Percentiles rank a stretch among this genome's conserved stretches.
phyloP scores from a whole-genome alignment of 2,797 vertebrate genomes.

The Notolabrus celidotus region DNA sequence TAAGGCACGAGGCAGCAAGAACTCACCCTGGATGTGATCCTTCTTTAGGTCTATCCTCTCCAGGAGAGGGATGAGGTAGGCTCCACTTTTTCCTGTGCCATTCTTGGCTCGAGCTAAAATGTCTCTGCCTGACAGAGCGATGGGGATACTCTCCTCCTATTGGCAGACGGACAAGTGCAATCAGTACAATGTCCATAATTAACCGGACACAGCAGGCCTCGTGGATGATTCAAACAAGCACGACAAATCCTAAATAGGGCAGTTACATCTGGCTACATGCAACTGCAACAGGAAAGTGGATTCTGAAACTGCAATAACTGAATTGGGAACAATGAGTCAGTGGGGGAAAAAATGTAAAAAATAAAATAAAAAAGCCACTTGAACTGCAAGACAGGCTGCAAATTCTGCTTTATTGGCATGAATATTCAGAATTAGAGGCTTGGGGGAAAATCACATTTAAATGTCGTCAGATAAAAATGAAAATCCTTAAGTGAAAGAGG shows the following conservation, averaged over 20 bases:
- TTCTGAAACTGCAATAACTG: too few species aligned
- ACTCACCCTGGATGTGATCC: constrained; percentile 84
- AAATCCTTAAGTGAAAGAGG: too few species aligned
- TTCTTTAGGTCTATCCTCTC: constrained; percentile 86
- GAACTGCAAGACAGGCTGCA: too few species aligned
- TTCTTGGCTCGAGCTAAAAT: constrained; percentile 87
- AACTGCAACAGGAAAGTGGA: too few species aligned
- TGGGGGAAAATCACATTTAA: too few species aligned
- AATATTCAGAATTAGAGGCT: too few species aligned
- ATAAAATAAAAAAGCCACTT: too few species aligned
- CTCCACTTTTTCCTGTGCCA: constrained; percentile 87
- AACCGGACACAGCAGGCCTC: not conserved
- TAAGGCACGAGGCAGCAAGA: not conserved
- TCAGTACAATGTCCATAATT: constrained; percentile 11
- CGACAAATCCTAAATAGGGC: not conserved
- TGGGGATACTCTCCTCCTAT: constrained; percentile 88
- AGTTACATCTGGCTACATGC: too few species aligned
- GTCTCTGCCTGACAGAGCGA: constrained; percentile 85
- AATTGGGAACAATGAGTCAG: too few species aligned
- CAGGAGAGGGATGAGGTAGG: constrained; percentile 87
- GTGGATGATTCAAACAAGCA: not conserved
- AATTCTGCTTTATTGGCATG: too few species aligned
- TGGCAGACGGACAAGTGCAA: constrained; percentile 29
- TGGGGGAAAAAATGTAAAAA: too few species aligned
- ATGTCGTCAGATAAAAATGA: too few species aligned